Conservation (phyloP, 2,113 vertebrate genomes). For the Dicrurus megarhynchus region DNA sequence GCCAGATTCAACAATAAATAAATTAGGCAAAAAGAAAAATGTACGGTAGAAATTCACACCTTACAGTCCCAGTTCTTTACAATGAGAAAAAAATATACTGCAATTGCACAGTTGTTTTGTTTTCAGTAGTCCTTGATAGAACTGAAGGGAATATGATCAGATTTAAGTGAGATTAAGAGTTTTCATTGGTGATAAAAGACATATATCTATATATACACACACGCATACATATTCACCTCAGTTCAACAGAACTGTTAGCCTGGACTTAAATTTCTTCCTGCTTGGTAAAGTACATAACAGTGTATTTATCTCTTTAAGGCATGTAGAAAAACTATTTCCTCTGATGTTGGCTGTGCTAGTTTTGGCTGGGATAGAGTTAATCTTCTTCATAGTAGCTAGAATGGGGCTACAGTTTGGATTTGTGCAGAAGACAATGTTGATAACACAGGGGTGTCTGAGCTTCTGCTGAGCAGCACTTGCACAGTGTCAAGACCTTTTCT, state of each 20-base stretch:
- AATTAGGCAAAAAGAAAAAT: not conserved
- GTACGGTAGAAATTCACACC: not conserved
- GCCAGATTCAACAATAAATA: not conserved
- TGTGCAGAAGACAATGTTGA: not conserved
- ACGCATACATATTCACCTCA: not conserved
- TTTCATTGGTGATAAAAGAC: not conserved
- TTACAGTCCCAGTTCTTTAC: not conserved
- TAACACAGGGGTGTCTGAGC: not conserved
- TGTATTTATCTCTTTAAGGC: not conserved
- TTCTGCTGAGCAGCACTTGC: not conserved
- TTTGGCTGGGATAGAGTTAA: not conserved
- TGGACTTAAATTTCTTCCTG: not conserved
- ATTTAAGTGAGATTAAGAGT: not conserved
- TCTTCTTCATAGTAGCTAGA: not conserved
- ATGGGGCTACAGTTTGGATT: not conserved
- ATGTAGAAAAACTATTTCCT: not conserved
- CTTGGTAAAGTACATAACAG: not conserved
- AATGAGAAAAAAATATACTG: not conserved
- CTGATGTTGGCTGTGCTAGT: not conserved
- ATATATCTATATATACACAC: not conserved
- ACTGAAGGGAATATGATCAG: not conserved
- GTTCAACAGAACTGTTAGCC: not conserved
- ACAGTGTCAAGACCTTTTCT: not conserved
- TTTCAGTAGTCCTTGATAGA: not conserved
- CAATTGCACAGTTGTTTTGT: not conserved